Evolutionary conservation across 1,140 invertebrate genomes (phyloP).

Genomic region (Eciton burchellii): DNA sequence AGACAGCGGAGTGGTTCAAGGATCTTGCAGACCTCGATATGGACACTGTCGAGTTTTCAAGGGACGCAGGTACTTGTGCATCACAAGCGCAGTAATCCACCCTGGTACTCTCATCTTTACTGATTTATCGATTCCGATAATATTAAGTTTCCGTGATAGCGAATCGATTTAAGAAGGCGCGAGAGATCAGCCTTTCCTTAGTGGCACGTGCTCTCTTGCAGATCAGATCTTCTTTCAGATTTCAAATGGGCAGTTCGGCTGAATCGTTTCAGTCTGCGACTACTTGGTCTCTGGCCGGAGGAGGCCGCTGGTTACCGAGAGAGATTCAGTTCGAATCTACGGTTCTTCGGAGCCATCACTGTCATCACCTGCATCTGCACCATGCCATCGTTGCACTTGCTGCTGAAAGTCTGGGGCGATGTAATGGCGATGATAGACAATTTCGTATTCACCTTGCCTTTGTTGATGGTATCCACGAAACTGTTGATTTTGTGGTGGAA

Average conservation of each 20-base stretch:
- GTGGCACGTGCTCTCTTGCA: too few species aligned
- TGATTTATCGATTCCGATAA: too few species aligned
- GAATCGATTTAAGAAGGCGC: too few species aligned
- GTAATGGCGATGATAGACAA: conserved; percentile 20
- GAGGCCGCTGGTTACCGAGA: neutral
- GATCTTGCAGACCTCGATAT: too few species aligned
- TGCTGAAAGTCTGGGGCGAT: neutral
- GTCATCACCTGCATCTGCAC: neutral
- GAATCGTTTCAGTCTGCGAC: neutral
- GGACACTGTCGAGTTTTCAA: too few species aligned
- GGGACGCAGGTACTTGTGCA: too few species aligned
- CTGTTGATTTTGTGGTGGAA: conserved; percentile 23
- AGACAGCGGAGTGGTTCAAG: too few species aligned
- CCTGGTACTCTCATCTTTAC: too few species aligned
- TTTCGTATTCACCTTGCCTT: neutral
- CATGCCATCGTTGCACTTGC: neutral
- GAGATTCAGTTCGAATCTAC: neutral
- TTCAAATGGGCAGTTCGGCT: conserved; percentile 19
- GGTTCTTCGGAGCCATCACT: neutral
- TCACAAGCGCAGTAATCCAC: too few species aligned
- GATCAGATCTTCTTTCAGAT: neutral
- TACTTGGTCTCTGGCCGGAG: neutral
- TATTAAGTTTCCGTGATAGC: too few species aligned
- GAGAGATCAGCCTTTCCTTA: too few species aligned
- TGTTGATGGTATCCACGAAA: conserved; percentile 19